Evolutionary conservation across 2,888 invertebrate species (phyloP), one percentile per base, ranked within the genome.

Genomic region (Platycnemis pennipes): DNA sequence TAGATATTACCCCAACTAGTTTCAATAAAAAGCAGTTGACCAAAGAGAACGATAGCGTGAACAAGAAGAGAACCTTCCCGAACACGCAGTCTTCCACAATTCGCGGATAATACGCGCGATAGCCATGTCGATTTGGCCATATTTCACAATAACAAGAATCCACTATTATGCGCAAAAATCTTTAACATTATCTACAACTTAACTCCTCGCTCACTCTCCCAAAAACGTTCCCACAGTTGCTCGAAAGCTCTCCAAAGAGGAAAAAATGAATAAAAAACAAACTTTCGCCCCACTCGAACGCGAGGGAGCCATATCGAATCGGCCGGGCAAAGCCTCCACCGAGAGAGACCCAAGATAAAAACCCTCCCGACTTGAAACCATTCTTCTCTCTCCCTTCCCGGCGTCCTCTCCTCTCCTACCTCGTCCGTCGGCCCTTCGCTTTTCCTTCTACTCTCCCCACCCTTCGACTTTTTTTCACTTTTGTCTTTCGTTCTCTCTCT

Each of bases 281-380:
- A 56, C 42, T 91, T 53, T 63, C 88, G 22, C 69, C 44, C 37
- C 89, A 42, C 89, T 63, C 63, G 44, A 91, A 63, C 37, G 63
- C 26, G 63, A 77, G 77, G 63, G 44, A 69, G 37, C 91, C 91
- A 69, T 91, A 91, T 91, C 91, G 53, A 91, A 91, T 63, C 69
- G 91, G 31, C 26, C 56, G 63, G 44, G 42, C 5, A 77, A 37
- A 37, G 77, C 77, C 11, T 37, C 31, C 77, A 77, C 77, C 77
- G 31, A 69, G 37, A 31, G 77, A 22, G 26, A 16, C 26, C 2
- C 16, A 37, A 77, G 37, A 37, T 63, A 63, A 77, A 77, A 77
- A 37, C 77, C 77, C 77, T 77, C 37, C 37, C 31, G 77, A 77
- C 63, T n/a, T n/a, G 63, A 26, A 63, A 22, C 77, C 77, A 77